Percentiles rank a stretch among this genome's conserved stretches.
phyloP scores from a whole-genome alignment of 1,140 invertebrate species.

The Trichoplusia ni region DNA sequence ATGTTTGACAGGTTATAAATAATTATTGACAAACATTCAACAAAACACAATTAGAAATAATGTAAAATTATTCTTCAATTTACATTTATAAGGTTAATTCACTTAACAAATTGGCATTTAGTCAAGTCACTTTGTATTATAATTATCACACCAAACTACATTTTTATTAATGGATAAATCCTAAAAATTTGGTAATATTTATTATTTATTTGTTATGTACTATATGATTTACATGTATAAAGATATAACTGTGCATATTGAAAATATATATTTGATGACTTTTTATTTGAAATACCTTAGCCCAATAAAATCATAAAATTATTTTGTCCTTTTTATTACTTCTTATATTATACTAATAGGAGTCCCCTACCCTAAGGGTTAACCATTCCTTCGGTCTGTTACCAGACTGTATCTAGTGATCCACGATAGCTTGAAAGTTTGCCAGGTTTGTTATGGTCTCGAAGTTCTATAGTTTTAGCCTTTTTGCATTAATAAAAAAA shows the following conservation, averaged over 20 bases:
- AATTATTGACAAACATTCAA: slow-evolving; percentile 47
- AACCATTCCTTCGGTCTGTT: no score
- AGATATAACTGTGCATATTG: slow-evolving; percentile 80
- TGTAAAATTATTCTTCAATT: slow-evolving; percentile 60
- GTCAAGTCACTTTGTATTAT: slow-evolving; percentile 74
- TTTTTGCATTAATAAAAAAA: no score
- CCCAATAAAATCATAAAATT: slow-evolving; percentile 70
- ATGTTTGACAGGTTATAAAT: slow-evolving; percentile 52
- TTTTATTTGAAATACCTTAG: slow-evolving; percentile 77
- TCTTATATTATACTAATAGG: no score
- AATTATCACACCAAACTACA: slow-evolving; percentile 74
- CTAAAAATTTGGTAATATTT: slow-evolving; percentile 78
- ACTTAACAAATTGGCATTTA: slow-evolving; percentile 73
- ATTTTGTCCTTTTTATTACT: slow-evolving; percentile 36
- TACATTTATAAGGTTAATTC: slow-evolving; percentile 52
- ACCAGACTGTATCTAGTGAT: no score
- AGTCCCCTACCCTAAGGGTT: no score
- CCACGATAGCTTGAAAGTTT: no score
- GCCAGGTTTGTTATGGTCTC: no score
- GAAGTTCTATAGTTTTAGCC: no score
- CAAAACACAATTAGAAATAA: slow-evolving; percentile 54
- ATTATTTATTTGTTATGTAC: slow-evolving; percentile 81
- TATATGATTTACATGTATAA: slow-evolving; percentile 81
- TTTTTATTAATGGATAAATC: slow-evolving; percentile 74
- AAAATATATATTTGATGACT: slow-evolving; percentile 78